Percentiles rank a stretch among this genome's conserved stretches.
Conservation (phyloP, 2,888 invertebrate species). For the Tetranychus truncatus region DNA sequence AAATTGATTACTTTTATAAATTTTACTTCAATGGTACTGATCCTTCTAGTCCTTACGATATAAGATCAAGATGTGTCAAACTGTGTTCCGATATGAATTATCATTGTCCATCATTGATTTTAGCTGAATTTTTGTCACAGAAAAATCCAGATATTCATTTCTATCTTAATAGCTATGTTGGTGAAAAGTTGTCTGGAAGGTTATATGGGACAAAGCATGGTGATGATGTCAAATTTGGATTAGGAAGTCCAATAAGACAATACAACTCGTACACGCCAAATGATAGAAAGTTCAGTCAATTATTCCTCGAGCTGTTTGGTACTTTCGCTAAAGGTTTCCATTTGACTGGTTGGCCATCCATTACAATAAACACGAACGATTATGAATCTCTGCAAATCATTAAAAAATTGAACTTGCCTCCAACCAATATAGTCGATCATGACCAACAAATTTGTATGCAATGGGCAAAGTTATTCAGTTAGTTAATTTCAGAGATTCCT, state of each 20-base stretch:
- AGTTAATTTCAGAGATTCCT: no score
- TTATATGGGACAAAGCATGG: neutral
- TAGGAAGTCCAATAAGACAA: neutral
- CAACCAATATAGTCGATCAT: no score
- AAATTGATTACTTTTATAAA: neutral
- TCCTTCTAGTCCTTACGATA: neutral
- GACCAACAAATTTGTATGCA: no score
- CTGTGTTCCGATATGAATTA: neutral
- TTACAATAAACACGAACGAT: no score
- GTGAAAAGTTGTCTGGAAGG: neutral
- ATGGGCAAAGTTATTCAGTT: no score
- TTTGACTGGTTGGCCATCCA: no score
- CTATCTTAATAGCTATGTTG: neutral
- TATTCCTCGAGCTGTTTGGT: no score
- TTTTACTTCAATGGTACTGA: neutral
- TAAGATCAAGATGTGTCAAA: neutral
- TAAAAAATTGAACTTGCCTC: no score
- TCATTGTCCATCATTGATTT: neutral
- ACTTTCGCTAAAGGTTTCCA: no score
- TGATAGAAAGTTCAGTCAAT: neutral
- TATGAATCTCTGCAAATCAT: no score
- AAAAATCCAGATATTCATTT: neutral
- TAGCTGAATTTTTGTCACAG: neutral
- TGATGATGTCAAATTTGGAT: neutral
- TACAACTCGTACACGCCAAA: neutral